These are phyloP conservation scores for Brachionus rubens DNA, from an alignment of 1,140 invertebrate species.

Conservation along the genomic window DNA sequence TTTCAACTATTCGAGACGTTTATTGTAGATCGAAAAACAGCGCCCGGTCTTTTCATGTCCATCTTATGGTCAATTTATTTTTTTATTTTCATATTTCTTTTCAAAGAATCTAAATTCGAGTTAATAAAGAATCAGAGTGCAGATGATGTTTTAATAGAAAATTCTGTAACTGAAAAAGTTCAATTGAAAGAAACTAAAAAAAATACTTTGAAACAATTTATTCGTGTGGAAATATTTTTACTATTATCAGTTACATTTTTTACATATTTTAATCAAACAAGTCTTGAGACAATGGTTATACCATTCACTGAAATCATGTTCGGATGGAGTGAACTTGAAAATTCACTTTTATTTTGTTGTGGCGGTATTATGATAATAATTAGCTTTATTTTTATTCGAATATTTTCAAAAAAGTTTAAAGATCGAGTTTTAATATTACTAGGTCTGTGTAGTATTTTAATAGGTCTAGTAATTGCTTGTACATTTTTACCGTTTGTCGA, in stretches of 20 bases:
- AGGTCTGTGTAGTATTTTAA: conserved; percentile 10
- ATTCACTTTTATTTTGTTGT: conserved; percentile 38
- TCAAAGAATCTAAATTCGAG: background rate
- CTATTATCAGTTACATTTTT: conserved; percentile 49
- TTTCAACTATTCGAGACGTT: conserved; percentile 47
- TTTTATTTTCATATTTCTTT: conserved; percentile 6
- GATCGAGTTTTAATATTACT: conserved; percentile 27
- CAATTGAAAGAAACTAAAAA: background rate
- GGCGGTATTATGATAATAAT: conserved; percentile 36
- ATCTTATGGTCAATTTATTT: conserved; percentile 2
- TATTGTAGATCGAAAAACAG: conserved; percentile 6
- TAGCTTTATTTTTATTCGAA: background rate
- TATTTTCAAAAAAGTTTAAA: conserved; percentile 18
- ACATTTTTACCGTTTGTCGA: conserved; percentile 11
- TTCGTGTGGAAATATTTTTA: conserved; percentile 49
- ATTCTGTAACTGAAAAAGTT: background rate
- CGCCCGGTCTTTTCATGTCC: conserved; percentile 44
- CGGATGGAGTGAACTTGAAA: conserved; percentile 21
- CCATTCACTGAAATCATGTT: conserved; percentile 45
- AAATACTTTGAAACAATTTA: conserved; percentile 45
- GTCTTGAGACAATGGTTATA: conserved; percentile 47
- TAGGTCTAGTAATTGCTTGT: conserved; percentile 12
- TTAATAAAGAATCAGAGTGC: background rate
- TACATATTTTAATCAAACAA: conserved; percentile 50
- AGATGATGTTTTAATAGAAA: conserved; percentile 38